phyloP scores from a whole-genome alignment of 2,888 invertebrate species.

The Drosophila ustulata region DNA sequence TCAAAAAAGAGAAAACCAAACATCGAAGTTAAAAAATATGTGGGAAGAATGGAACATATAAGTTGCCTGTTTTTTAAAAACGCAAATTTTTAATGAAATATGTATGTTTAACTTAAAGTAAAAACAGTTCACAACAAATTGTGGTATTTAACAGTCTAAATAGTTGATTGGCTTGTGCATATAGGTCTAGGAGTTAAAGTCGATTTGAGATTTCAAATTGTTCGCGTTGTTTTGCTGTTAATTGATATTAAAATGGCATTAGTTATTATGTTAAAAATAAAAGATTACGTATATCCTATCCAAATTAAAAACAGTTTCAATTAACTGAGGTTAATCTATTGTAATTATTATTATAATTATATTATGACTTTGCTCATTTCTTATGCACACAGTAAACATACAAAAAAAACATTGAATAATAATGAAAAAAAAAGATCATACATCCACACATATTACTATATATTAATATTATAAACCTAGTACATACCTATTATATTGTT shows the following conservation, averaged over 20 bases:
- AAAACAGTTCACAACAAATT: constrained; percentile 42
- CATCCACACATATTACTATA: constrained; percentile 24
- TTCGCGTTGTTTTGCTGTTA: constrained; percentile 66
- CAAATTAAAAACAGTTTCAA: constrained; percentile 17
- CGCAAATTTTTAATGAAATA: constrained; percentile 30
- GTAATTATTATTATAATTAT: constrained; percentile 55
- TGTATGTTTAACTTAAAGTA: constrained; percentile 38
- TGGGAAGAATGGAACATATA: constrained; percentile 54
- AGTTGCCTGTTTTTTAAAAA: constrained; percentile 80
- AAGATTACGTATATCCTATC: constrained; percentile 37
- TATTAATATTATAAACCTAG: constrained; percentile 50
- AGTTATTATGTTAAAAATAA: constrained; percentile 51
- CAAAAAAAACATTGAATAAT: not conserved
- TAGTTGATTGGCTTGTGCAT: constrained; percentile 66
- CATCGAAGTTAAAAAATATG: constrained; percentile 64
- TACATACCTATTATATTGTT: constrained; percentile 69
- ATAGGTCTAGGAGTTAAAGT: constrained; percentile 50
- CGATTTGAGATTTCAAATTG: constrained; percentile 41
- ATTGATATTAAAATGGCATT: constrained; percentile 71
- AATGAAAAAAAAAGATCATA: constrained; percentile 20
- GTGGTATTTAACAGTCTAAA: constrained; percentile 60
- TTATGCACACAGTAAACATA: constrained; percentile 40
- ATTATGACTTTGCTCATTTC: constrained; percentile 77
- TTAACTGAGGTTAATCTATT: constrained; percentile 43
- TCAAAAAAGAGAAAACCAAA: constrained; percentile 33